phyloP scores from a whole-genome alignment of 2,113 vertebrate genomes.

The Andinoacara biseriatus region DNA sequence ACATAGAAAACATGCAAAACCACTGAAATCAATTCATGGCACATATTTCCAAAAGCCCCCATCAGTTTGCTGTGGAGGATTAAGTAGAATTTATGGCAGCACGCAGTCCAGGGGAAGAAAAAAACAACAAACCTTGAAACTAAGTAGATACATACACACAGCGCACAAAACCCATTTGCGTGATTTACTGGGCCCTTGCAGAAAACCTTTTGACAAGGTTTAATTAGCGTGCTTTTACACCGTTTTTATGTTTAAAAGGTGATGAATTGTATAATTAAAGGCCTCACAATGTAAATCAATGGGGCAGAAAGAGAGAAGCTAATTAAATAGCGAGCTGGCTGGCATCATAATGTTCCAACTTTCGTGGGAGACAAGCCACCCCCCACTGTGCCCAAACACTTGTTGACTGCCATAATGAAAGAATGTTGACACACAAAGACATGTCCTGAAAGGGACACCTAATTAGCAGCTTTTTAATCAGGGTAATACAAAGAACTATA shows the following conservation, averaged over 20 bases:
- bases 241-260: slow-evolving; percentile 91
- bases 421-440: slow-evolving; percentile 30
- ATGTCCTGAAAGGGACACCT: slow-evolving; percentile 13
- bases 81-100: slow-evolving; percentile 62
- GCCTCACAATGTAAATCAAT: slow-evolving; percentile 89
- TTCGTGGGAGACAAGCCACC: slow-evolving; percentile 47
- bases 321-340: slow-evolving; percentile 81
- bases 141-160: slow-evolving; percentile 18
- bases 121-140: slow-evolving; percentile 1
- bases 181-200: slow-evolving; percentile 82
- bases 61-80: slow-evolving; percentile 25
- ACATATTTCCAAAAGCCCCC: slow-evolving; percentile 54
- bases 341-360: slow-evolving; percentile 70
- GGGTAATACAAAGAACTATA: slow-evolving; percentile 12
- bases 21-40: slow-evolving; percentile 49
- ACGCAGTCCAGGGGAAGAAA: not conserved
- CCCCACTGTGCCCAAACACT: slow-evolving; percentile 20
- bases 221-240: slow-evolving; percentile 86
- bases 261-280: slow-evolving; percentile 95
- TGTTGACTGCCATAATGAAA: slow-evolving; percentile 48
- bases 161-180: slow-evolving; percentile 68
- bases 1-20: slow-evolving; percentile 39
- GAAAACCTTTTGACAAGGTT: slow-evolving; percentile 82
- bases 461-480: slow-evolving; percentile 28
- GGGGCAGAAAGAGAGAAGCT: slow-evolving; percentile 82